These are phyloP conservation scores for Iselma pallidipennis DNA, from an alignment of 2,888 invertebrate species.

Conservation along the genomic window DNA sequence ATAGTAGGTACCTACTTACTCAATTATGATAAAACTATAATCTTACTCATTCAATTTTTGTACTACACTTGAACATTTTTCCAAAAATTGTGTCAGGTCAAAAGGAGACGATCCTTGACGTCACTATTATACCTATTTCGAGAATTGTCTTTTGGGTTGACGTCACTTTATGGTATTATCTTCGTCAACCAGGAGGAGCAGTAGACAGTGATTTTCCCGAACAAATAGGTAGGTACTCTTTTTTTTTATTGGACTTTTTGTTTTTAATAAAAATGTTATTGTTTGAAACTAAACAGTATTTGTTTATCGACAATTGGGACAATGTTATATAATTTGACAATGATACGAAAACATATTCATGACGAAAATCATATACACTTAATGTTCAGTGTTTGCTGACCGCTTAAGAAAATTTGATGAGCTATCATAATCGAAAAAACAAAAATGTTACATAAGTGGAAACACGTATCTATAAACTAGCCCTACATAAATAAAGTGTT, in stretches of 20 bases:
- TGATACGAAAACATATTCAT: not conserved
- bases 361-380: not conserved
- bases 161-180: not conserved
- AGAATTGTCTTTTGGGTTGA: not conserved
- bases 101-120: too few species aligned
- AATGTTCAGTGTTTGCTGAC: not conserved
- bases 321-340: not conserved
- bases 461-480: not conserved
- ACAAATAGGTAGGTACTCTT: too few species aligned
- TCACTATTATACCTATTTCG: not conserved
- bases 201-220: too few species aligned
- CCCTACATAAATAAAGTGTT: not conserved
- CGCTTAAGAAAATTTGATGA: not conserved
- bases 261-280: not conserved
- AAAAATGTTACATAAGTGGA: not conserved
- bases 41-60: too few species aligned
- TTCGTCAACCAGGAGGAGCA: too few species aligned
- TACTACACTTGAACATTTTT: too few species aligned
- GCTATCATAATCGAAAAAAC: not conserved
- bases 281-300: too few species aligned
- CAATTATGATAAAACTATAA: too few species aligned
- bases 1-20: too few species aligned
- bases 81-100: too few species aligned
- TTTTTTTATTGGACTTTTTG: too few species aligned
- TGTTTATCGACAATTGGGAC: not conserved